Conservation (phyloP, 2,113 vertebrate species). For the Maccullochella peelii region DNA sequence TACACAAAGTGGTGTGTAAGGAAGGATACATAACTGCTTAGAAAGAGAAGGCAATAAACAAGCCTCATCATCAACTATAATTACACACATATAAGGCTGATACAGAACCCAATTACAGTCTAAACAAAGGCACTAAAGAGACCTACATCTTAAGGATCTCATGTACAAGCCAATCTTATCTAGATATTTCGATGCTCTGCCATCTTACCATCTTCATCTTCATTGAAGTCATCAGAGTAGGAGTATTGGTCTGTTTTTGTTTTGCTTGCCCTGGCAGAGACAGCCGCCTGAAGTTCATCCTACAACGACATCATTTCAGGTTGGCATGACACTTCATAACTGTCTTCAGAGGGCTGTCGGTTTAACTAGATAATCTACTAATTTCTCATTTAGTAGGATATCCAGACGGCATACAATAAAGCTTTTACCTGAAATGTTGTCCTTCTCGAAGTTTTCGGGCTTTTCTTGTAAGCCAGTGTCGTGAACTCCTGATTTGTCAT, state of each 20-base stretch:
- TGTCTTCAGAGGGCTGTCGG: not conserved
- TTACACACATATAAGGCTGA: not conserved
- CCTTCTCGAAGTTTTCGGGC: conserved; percentile 87
- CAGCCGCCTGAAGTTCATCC: conserved; percentile 87
- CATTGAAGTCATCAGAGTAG: conserved; percentile 89
- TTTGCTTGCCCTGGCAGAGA: conserved; percentile 82
- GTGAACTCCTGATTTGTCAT: conserved; percentile 79
- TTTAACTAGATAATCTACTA: not conserved
- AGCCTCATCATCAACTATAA: not conserved
- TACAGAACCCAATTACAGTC: not conserved
- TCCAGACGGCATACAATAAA: not conserved
- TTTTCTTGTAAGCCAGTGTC: conserved; percentile 87
- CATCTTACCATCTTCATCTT: conserved; percentile 80
- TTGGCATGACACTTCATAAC: not conserved
- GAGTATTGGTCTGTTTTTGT: conserved; percentile 70
- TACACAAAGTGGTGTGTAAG: not conserved
- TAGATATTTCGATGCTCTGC: not conserved
- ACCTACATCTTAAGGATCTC: not conserved
- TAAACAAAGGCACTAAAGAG: not conserved
- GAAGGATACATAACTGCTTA: not conserved
- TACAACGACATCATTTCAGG: conserved; percentile 70
- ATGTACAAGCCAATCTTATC: not conserved
- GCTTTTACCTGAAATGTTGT: conserved; percentile 89
- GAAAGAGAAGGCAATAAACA: not conserved
- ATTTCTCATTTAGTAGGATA: not conserved